These are phyloP conservation scores for Notolabrus celidotus DNA, from an alignment of 2,797 vertebrate species.

Conservation along the genomic window DNA sequence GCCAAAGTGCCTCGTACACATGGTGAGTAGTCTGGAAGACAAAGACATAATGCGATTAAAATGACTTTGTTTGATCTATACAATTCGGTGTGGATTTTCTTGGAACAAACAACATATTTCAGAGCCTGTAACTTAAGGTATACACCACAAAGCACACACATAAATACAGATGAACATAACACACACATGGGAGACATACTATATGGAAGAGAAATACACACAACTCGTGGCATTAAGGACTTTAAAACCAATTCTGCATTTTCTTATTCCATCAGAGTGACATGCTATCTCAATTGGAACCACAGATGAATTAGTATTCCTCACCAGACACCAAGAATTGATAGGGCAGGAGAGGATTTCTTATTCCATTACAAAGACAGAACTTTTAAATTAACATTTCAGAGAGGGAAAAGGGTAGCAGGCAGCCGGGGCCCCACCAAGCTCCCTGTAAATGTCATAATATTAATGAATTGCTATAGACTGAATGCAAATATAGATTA, in stretches of 20 bases:
- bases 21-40: conserved; percentile 93
- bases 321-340: conserved; percentile 93
- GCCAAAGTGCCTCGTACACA: conserved; percentile 98
- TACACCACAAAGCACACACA: conserved; percentile 12
- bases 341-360: conserved; percentile 99
- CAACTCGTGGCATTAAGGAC: conserved; percentile 80
- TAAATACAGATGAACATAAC: conserved; percentile 21
- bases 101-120: conserved; percentile 10
- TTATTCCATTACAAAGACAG: conserved; percentile 99
- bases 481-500: conserved; percentile 99
- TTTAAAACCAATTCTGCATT: conserved; percentile 82
- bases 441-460: conserved; percentile 99
- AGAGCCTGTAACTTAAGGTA: conserved; percentile 11
- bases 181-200: conserved; percentile 19
- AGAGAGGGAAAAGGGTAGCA: conserved; percentile 99
- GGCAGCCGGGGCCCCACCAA: conserved; percentile 92
- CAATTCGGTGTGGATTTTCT: conserved; percentile 1
- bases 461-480: conserved; percentile 99
- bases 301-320: conserved; percentile 95
- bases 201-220: conserved; percentile 66
- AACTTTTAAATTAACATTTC: conserved; percentile 99
- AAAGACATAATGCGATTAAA: conserved; percentile 26
- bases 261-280: conserved; percentile 78
- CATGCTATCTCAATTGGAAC: conserved; percentile 79
- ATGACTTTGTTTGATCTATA: conserved; percentile 5